Percentiles rank a stretch among this genome's conserved stretches.
Evolutionary conservation across 1,140 invertebrate genomes (phyloP).

Genomic region (Formica exsecta): DNA sequence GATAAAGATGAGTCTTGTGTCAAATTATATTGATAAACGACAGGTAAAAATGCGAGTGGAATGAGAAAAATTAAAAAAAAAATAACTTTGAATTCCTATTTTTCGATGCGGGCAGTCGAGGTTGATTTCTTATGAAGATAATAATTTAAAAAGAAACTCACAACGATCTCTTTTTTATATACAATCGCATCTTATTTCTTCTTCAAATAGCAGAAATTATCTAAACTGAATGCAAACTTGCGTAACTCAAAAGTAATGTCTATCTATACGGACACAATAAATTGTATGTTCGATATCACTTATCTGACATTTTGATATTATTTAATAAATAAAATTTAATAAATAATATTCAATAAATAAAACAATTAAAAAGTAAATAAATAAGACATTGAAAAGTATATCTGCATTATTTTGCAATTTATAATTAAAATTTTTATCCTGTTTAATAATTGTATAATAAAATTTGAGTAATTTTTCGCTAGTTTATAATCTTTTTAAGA

Average conservation of each 20-base stretch:
- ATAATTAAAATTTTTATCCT: neutral
- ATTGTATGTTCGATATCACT: neutral
- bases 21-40: neutral
- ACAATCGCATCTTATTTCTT: neutral
- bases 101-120: neutral
- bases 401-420: neutral
- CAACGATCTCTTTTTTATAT: neutral
- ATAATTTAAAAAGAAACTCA: neutral
- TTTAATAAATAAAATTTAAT: neutral
- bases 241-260: neutral
- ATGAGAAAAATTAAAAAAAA: no score
- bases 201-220: no score
- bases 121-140: neutral
- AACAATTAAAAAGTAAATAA: neutral
- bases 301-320: neutral
- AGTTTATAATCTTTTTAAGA: neutral
- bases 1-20: neutral
- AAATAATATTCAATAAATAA: neutral
- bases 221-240: neutral
- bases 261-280: neutral
- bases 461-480: neutral
- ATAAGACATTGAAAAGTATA: neutral
- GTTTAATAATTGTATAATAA: slow-evolving; percentile 7
- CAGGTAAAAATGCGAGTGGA: neutral
- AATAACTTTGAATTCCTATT: neutral